Evolutionary conservation across 1,140 invertebrate genomes (phyloP).

Genomic region (Lordiphosa collinella): DNA sequence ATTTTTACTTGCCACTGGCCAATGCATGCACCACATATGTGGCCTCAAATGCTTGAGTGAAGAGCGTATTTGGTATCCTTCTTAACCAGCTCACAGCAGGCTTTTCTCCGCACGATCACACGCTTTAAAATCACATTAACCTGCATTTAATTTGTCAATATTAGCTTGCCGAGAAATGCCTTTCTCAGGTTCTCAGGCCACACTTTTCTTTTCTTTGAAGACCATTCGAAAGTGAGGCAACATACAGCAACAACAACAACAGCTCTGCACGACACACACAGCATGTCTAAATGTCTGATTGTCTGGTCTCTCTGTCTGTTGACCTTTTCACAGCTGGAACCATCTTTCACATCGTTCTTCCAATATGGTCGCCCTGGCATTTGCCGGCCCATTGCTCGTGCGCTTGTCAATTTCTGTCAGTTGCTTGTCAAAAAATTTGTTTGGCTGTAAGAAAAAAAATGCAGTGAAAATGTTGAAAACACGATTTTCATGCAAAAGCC

Average conservation of each 20-base stretch:
- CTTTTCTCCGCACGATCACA: neutral
- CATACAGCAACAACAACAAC: slow-evolving; percentile 29
- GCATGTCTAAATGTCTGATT: slow-evolving; percentile 51
- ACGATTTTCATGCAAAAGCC: slow-evolving; percentile 70
- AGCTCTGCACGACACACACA: slow-evolving; percentile 56
- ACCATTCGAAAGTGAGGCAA: slow-evolving; percentile 62
- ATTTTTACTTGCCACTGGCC: slow-evolving; percentile 9
- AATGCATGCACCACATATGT: slow-evolving; percentile 33
- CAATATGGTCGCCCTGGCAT: slow-evolving; percentile 25
- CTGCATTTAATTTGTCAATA: slow-evolving; percentile 77
- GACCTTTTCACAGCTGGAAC: slow-evolving; percentile 75
- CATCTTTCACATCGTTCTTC: slow-evolving; percentile 66
- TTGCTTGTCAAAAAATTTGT: slow-evolving; percentile 78
- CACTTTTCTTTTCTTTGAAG: slow-evolving; percentile 70
- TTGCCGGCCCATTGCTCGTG: slow-evolving; percentile 58
- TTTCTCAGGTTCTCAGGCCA: slow-evolving; percentile 57
- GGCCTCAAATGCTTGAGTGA: slow-evolving; percentile 14
- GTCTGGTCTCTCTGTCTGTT: slow-evolving; percentile 38
- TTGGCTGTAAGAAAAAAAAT: slow-evolving; percentile 64
- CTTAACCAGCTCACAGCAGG: neutral
- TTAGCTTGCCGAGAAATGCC: slow-evolving; percentile 48
- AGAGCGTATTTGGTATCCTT: neutral
- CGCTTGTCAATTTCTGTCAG: slow-evolving; percentile 75
- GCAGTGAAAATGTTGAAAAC: slow-evolving; percentile 64
- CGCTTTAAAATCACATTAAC: slow-evolving; percentile 71